These are phyloP conservation scores for Trichechus manatus DNA, from an alignment of 2,113 vertebrate genomes.

Conservation along the genomic window DNA sequence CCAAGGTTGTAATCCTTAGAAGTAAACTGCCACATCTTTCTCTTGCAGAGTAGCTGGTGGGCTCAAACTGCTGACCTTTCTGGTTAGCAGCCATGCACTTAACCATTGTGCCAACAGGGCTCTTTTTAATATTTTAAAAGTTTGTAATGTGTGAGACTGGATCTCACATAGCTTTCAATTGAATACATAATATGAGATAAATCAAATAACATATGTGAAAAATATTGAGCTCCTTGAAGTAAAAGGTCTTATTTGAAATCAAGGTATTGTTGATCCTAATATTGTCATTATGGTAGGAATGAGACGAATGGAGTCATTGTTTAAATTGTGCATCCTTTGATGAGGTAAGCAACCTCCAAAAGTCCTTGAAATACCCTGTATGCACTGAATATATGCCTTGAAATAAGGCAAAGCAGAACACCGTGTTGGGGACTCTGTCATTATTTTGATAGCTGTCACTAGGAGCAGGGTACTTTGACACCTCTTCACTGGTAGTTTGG, in stretches of 20 bases:
- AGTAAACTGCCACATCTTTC: not conserved
- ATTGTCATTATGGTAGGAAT: not conserved
- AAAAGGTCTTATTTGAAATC: conserved; percentile 45
- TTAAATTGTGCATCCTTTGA: conserved; percentile 25
- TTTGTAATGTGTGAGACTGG: not conserved
- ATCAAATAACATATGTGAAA: conserved; percentile 21
- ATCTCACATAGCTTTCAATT: conserved; percentile 6
- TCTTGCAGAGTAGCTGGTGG: not conserved
- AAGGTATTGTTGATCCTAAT: conserved; percentile 46
- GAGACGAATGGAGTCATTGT: not conserved
- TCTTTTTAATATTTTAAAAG: not conserved
- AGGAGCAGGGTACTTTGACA: not conserved
- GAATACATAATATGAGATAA: conserved; percentile 43
- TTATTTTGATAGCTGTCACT: not conserved
- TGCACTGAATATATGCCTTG: not conserved
- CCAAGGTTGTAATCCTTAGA: not conserved
- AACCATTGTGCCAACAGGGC: not conserved
- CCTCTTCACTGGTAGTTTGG: not conserved
- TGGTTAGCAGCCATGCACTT: not conserved
- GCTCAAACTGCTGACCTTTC: not conserved
- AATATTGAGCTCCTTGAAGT: conserved; percentile 53
- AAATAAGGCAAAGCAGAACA: not conserved
- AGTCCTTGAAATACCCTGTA: not conserved
- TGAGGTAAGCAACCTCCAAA: not conserved
- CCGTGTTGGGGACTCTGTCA: not conserved